phyloP scores from a whole-genome alignment of 2,113 vertebrate species.

The Raja brachyura region DNA sequence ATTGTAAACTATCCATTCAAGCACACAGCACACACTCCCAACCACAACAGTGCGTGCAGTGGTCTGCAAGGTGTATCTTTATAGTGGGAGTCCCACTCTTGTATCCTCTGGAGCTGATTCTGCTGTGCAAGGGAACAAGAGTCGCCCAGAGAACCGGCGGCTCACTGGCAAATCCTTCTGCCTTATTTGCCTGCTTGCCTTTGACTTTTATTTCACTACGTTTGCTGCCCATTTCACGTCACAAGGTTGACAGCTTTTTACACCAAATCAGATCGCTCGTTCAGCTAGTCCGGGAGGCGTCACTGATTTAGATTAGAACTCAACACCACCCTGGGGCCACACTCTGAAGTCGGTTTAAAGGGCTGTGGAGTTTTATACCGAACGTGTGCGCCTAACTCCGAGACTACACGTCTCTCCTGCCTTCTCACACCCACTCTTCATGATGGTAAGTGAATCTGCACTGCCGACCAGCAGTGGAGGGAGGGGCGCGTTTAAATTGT shows the following conservation, averaged over 20 bases:
- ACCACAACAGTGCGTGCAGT: no score
- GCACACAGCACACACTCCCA: not conserved
- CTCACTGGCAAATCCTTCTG: not conserved
- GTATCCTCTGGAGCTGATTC: no score
- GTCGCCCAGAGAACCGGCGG: no score
- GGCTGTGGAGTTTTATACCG: slow-evolving; percentile 9
- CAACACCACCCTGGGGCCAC: not conserved
- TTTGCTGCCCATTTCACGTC: slow-evolving; percentile 29
- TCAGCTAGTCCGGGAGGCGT: slow-evolving; percentile 12
- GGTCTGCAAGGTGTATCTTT: not conserved
- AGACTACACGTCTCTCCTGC: not conserved
- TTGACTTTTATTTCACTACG: slow-evolving; percentile 33
- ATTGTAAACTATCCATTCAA: not conserved
- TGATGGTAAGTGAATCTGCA: slow-evolving; percentile 25
- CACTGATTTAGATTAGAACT: slow-evolving; percentile 33
- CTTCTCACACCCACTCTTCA: not conserved
- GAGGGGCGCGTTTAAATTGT: not conserved
- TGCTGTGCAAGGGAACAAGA: not conserved
- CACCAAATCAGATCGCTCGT: slow-evolving; percentile 37
- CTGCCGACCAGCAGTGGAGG: not conserved
- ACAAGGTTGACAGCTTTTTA: slow-evolving; percentile 19
- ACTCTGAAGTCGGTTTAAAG: slow-evolving; percentile 32
- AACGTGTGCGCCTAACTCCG: not conserved
- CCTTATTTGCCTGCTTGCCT: not conserved
- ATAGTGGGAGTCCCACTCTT: not conserved